Evolutionary conservation across 1,140 invertebrate species (phyloP).

Genomic region (Eumeta japonica): DNA sequence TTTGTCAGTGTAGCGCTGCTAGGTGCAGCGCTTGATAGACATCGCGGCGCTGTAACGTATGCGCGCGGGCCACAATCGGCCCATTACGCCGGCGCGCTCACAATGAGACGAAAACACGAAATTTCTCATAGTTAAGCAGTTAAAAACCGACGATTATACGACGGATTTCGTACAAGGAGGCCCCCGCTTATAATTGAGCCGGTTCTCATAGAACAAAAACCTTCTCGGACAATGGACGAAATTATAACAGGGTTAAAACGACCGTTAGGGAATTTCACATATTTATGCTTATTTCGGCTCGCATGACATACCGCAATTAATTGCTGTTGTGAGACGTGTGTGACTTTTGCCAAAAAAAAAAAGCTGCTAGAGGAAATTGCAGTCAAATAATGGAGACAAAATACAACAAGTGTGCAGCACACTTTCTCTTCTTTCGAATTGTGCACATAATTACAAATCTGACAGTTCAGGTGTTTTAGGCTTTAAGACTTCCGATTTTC

Average conservation of each 20-base stretch:
- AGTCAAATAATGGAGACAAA: too few relatives aligned
- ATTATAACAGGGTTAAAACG: conserved; percentile 47
- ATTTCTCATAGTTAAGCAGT: conserved; percentile 55
- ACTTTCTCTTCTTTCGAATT: too few relatives aligned
- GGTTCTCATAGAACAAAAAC: conserved; percentile 55
- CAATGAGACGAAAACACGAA: conserved; percentile 43
- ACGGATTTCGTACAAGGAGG: conserved; percentile 42
- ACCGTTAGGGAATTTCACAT: conserved; percentile 44
- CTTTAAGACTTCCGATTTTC: too few relatives aligned
- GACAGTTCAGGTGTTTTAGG: too few relatives aligned
- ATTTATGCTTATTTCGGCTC: conserved; percentile 46
- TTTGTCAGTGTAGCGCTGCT: conserved; percentile 30
- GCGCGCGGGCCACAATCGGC: conserved; percentile 8
- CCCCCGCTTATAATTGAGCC: conserved; percentile 43
- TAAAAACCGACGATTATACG: conserved; percentile 51
- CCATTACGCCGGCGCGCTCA: conserved; percentile 30
- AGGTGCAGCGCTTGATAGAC: too few relatives aligned
- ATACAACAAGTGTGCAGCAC: too few relatives aligned
- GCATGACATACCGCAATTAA: conserved; percentile 53
- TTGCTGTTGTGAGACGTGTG: conserved; percentile 33
- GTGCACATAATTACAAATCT: too few relatives aligned
- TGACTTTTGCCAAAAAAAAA: conserved; percentile 12
- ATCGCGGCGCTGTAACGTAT: too few relatives aligned
- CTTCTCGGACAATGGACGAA: conserved; percentile 47
- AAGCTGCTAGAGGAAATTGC: too few relatives aligned